Base-by-base conservation (phyloP, 2,113 vertebrate genomes). In the Oreochromis tanganicae region DNA sequence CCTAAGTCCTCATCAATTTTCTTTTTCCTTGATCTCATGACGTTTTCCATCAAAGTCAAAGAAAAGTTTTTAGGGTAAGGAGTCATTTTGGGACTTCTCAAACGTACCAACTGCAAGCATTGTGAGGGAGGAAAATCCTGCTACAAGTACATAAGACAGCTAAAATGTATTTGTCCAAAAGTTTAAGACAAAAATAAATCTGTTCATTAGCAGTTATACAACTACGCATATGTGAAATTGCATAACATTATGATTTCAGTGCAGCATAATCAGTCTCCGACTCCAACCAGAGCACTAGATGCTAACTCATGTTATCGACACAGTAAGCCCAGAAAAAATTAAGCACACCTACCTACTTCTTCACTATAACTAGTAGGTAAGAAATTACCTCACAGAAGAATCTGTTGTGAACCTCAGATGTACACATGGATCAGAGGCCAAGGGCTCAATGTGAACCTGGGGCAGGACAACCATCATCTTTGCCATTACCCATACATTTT, bases 31-130 rank as follows among this genome's bases (percentile, higher is more conserved):
- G 16, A 63, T 63, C 32, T 19, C 17, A 34, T 11, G 29, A n/a
- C n/a, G 61, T 36, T 66, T 36, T 63, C 32, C 32, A 66, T 66
- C 32, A n/a, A 66, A 66, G 17, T 29, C 24, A 29, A 57, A 57
- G 56, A 57, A 57, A 0, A 5, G 7, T 4, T 19, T 34, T 36
- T 0, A 4, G 16, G 9, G 17, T 6, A 63, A 63, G 2, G 8
- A 63, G 17, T 63, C 7, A n/a, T 63, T 63, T 63, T 63, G 32
- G 32, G 32, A 63, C 29, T 61, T 61, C 2, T 61, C 29, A 19
- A 61, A 34, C 3, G 9, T 6, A 34, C 17, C 32, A 34, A 63
- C 32, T 11, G 2, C 10, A 66, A 6, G 2, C 10, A 19, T 36
- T 36, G 38, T 38, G 61, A 66, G 61, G 34, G 34, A 38, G 2